Percentiles rank a stretch among this genome's conserved stretches.
Conservation (phyloP, 2,888 invertebrate genomes). For the Eristalis intricaria region DNA sequence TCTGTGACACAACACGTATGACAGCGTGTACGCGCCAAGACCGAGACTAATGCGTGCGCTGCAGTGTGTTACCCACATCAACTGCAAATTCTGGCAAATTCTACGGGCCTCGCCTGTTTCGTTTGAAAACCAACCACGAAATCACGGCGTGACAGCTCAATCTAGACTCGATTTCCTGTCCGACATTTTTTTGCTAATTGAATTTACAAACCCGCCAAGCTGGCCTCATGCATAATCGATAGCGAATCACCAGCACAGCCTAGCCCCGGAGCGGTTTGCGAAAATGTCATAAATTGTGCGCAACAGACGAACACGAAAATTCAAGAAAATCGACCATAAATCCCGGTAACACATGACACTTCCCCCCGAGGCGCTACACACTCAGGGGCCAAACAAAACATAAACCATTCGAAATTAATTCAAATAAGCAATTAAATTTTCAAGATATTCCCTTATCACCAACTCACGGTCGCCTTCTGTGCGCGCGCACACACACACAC, state of each 20-base stretch:
- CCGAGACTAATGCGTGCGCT: no score
- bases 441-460: neutral
- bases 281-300: neutral
- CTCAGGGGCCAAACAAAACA: slow-evolving; percentile 12
- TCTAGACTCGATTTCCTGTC: neutral
- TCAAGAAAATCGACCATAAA: neutral
- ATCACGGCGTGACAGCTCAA: no score
- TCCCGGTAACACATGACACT: neutral
- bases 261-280: neutral
- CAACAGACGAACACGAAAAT: neutral
- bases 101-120: no score
- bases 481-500: neutral
- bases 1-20: no score
- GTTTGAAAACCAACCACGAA: no score
- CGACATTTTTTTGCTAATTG: neutral
- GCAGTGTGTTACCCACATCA: no score
- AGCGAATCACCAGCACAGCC: neutral
- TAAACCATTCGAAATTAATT: slow-evolving; percentile 16
- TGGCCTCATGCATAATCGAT: neutral
- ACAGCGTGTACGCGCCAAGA: no score
- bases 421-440: slow-evolving; percentile 28
- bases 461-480: neutral
- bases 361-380: neutral
- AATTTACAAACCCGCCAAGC: neutral
- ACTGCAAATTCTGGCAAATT: no score